A percentile compares a stretch with the other conserved stretches of the same genome.
phyloP scores from a whole-genome alignment of 2,797 vertebrate genomes.

The Telmatherina bonti region DNA sequence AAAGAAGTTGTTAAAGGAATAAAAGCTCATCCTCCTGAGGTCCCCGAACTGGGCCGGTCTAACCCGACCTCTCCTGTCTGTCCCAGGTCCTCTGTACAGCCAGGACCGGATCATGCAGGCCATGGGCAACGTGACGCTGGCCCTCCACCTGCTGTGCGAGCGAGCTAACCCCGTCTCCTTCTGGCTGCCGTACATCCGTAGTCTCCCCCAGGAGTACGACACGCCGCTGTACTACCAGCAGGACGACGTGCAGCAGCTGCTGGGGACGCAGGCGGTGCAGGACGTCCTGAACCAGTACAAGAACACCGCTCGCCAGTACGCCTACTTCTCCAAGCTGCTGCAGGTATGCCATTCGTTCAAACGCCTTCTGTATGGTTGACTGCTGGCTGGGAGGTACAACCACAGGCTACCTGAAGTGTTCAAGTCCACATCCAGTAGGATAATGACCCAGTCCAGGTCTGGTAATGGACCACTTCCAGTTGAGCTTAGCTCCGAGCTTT shows the following conservation, averaged over 20 bases:
- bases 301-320: conserved; percentile 97
- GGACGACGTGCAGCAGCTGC: conserved; percentile 92
- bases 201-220: conserved; percentile 92
- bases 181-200: conserved; percentile 97
- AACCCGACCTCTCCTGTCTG: not conserved
- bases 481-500: no score
- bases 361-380: no score
- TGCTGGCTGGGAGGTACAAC: no score
- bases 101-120: conserved; percentile 98
- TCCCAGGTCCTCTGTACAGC: conserved; percentile 90
- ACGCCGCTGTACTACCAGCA: conserved; percentile 96
- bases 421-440: no score
- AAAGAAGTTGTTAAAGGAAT: no score
- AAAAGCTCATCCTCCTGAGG: no score
- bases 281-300: conserved; percentile 97
- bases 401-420: no score
- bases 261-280: conserved; percentile 94
- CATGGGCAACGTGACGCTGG: conserved; percentile 97
- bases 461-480: no score
- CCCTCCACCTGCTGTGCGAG: conserved; percentile 96
- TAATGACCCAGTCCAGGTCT: no score
- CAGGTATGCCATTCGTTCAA: no score
- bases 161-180: conserved; percentile 88
- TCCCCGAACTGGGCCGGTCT: no score
- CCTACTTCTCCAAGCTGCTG: conserved; percentile 98